These are phyloP conservation scores for Amphipoea oculea DNA, from an alignment of 2,888 invertebrate species.

Conservation along the genomic window DNA sequence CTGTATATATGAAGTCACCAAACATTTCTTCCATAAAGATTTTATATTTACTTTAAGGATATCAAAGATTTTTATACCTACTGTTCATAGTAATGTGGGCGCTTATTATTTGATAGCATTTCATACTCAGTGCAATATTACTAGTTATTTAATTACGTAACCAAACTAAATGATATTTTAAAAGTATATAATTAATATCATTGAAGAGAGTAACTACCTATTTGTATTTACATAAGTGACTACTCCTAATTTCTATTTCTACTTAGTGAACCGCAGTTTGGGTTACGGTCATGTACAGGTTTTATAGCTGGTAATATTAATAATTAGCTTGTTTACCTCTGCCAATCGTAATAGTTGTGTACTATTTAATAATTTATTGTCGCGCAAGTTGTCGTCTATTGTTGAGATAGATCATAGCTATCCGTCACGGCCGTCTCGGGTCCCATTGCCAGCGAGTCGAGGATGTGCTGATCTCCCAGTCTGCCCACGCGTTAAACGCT, in stretches of 20 bases:
- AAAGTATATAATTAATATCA: slow-evolving; percentile 88
- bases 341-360: slow-evolving; percentile 90
- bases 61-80: slow-evolving; percentile 86
- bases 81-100: slow-evolving; percentile 87
- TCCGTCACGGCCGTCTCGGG: slow-evolving; percentile 85
- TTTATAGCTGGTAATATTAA: slow-evolving; percentile 90
- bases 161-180: slow-evolving; percentile 91
- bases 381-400: slow-evolving; percentile 88
- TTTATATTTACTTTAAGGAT: slow-evolving; percentile 89
- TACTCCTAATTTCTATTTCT: slow-evolving; percentile 85
- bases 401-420: slow-evolving; percentile 90
- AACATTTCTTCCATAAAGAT: slow-evolving; percentile 89
- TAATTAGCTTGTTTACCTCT: slow-evolving; percentile 90
- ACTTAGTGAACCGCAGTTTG: slow-evolving; percentile 86
- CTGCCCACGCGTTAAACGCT: slow-evolving; percentile 76
- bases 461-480: slow-evolving; percentile 67
- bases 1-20: slow-evolving; percentile 84
- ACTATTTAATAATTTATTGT: slow-evolving; percentile 90
- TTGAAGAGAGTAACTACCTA: slow-evolving; percentile 89
- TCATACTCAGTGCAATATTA: slow-evolving; percentile 91
- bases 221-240: slow-evolving; percentile 89
- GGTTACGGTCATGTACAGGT: slow-evolving; percentile 90
- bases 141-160: slow-evolving; percentile 91
- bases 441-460: slow-evolving; percentile 69
- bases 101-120: slow-evolving; percentile 91